Evolutionary conservation across 2,888 invertebrate genomes (phyloP).

Genomic region (Eulithis prunata): DNA sequence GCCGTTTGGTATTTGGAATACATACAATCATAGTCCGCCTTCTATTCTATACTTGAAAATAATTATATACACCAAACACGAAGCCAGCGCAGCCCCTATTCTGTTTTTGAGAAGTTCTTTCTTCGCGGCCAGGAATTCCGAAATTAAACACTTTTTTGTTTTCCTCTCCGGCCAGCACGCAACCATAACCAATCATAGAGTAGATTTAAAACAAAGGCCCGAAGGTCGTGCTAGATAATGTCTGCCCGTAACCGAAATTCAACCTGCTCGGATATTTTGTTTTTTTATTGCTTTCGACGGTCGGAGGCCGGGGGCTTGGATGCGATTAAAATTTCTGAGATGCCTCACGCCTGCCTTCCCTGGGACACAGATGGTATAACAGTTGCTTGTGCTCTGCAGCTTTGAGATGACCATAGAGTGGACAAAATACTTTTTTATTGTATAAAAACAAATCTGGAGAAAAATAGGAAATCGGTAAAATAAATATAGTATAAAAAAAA

Average conservation of each 20-base stretch:
- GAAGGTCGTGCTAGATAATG: slow-evolving; percentile 58
- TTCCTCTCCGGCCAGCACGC: slow-evolving; percentile 34
- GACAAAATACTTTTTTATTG: slow-evolving; percentile 38
- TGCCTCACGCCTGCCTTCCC: slow-evolving; percentile 76
- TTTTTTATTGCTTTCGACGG: slow-evolving; percentile 66
- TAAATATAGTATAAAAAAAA: too few species aligned
- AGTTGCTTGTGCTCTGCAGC: slow-evolving; percentile 46
- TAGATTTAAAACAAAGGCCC: slow-evolving; percentile 49
- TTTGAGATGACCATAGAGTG: slow-evolving; percentile 59
- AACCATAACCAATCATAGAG: slow-evolving; percentile 35
- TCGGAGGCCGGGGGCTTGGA: slow-evolving; percentile 69
- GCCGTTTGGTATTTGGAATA: slow-evolving; percentile 34
- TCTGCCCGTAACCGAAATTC: slow-evolving; percentile 67
- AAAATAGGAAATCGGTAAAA: too few species aligned
- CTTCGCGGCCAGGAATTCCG: slow-evolving; percentile 11
- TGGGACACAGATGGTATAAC: slow-evolving; percentile 24
- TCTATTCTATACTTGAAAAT: slow-evolving; percentile 9
- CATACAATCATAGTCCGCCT: slow-evolving; percentile 26
- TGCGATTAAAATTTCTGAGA: slow-evolving; percentile 82
- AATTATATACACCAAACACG: background rate
- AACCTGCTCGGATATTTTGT: slow-evolving; percentile 64
- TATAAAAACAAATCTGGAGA: too few species aligned
- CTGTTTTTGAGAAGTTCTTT: slow-evolving; percentile 15
- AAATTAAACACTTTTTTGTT: slow-evolving; percentile 18
- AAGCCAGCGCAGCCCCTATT: background rate